Conservation (phyloP, 1,140 invertebrate species). For the Macrobrachium nipponense region DNA sequence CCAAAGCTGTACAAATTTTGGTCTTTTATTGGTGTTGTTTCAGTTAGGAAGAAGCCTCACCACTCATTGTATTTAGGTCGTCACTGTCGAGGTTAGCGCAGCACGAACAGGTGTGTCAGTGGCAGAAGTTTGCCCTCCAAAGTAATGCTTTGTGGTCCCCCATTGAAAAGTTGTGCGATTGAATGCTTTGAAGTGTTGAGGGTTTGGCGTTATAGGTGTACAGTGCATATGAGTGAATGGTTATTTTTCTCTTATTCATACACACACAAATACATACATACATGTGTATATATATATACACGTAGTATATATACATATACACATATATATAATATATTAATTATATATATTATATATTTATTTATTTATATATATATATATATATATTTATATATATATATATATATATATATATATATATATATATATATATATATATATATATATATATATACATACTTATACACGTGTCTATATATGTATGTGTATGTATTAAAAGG, state of each 20-base stretch:
- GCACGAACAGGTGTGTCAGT: too few species aligned
- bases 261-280: conserved; percentile 15
- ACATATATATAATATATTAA: not conserved
- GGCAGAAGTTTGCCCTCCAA: too few species aligned
- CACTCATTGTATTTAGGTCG: too few species aligned
- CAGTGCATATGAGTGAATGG: too few species aligned
- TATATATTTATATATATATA: not conserved
- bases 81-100: too few species aligned
- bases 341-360: conserved; percentile 9
- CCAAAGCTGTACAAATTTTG: too few species aligned
- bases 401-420: not conserved
- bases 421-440: conserved; percentile 12
- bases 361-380: conserved; percentile 8
- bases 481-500: not conserved
- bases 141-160: too few species aligned
- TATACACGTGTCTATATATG: not conserved
- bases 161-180: too few species aligned
- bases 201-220: too few species aligned
- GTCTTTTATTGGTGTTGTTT: too few species aligned
- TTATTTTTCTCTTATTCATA: not conserved
- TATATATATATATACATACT: conserved; percentile 10
- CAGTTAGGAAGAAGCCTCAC: too few species aligned
- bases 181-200: too few species aligned
- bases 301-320: not conserved
- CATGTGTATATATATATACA: not conserved